A percentile compares a stretch with the other conserved stretches of the same genome.
Conservation (phyloP, 2,113 vertebrate genomes). For the Siphamia tubifer region DNA sequence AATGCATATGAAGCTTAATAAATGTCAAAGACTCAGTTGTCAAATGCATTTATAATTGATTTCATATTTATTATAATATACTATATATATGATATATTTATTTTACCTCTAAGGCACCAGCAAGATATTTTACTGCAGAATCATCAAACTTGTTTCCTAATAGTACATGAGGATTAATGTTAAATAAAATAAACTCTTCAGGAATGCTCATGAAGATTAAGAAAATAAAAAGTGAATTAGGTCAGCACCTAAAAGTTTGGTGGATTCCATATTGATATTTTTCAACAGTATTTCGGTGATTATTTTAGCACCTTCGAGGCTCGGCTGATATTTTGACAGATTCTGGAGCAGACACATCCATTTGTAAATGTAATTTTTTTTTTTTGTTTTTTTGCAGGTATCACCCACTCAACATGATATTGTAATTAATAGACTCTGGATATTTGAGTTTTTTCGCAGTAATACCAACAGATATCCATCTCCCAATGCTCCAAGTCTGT, state of each 20-base stretch:
- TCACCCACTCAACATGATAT: no score
- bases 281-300: slow-evolving; percentile 71
- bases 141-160: slow-evolving; percentile 78
- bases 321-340: slow-evolving; percentile 77
- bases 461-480: slow-evolving; percentile 72
- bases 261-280: slow-evolving; percentile 63
- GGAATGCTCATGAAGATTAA: background rate
- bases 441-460: slow-evolving; percentile 77
- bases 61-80: no score
- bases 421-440: slow-evolving; percentile 74
- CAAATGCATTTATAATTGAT: background rate
- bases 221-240: background rate
- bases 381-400: no score
- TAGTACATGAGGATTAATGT: background rate
- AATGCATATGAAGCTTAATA: background rate
- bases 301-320: slow-evolving; percentile 61
- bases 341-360: slow-evolving; percentile 70
- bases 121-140: slow-evolving; percentile 60
- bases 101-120: slow-evolving; percentile 79
- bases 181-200: no score
- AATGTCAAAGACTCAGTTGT: background rate
- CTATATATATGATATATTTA: background rate
- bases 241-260: slow-evolving; percentile 76
- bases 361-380: no score
- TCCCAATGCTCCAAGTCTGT: slow-evolving; percentile 76